Evolutionary conservation across 2,797 vertebrate species (phyloP).

Genomic region (Xiphorhynchus erythropygius): DNA sequence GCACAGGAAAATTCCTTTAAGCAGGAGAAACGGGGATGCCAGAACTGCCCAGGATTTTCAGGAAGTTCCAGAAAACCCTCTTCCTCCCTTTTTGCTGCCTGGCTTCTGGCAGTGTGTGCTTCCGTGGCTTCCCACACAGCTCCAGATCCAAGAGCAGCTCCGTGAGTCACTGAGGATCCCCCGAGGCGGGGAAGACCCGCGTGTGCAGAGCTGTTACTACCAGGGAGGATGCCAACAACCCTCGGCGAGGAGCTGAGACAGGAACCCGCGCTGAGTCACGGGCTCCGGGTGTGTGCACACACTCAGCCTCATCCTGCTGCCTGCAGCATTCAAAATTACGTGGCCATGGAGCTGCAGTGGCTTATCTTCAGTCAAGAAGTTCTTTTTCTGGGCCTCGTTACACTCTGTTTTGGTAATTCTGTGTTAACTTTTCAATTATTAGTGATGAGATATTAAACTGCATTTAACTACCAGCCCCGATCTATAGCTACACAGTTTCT

Average conservation of each 20-base stretch:
- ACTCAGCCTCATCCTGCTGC: neutral
- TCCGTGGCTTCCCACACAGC: constrained; percentile 50
- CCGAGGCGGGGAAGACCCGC: constrained; percentile 12
- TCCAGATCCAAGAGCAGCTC: constrained; percentile 27
- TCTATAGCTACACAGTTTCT: neutral
- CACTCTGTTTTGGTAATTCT: neutral
- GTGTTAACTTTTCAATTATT: constrained; percentile 42
- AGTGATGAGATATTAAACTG: constrained; percentile 42
- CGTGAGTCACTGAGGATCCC: constrained; percentile 48
- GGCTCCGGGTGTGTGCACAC: neutral
- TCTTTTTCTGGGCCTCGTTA: neutral
- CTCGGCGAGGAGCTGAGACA: neutral
- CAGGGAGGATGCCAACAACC: neutral
- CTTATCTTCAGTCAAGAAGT: neutral
- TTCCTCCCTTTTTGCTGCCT: constrained; percentile 18
- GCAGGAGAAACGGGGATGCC: neutral
- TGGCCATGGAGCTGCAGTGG: neutral
- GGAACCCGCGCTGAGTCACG: neutral
- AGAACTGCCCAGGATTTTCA: neutral
- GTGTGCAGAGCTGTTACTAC: constrained; percentile 11
- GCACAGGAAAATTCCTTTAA: neutral
- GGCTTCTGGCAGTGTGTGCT: constrained; percentile 16
- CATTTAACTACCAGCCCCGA: neutral
- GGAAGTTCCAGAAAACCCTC: neutral
- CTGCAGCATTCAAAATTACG: neutral